Evolutionary conservation across 2,888 invertebrate species (phyloP).

Genomic region (Zonitis immaculata): DNA sequence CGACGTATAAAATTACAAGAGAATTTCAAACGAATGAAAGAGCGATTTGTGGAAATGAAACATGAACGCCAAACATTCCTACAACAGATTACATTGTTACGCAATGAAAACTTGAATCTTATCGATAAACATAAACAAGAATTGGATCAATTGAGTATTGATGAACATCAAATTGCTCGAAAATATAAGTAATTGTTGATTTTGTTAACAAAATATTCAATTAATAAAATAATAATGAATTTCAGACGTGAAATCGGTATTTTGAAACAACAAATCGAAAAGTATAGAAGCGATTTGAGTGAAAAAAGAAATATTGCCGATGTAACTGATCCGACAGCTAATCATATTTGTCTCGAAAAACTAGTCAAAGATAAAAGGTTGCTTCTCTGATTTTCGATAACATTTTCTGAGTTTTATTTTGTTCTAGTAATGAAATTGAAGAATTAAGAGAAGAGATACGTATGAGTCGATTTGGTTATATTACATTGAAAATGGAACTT

Average conservation of each 20-base stretch:
- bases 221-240: no score
- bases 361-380: slow-evolving; percentile 5
- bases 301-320: background rate
- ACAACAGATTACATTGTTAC: slow-evolving; percentile 26
- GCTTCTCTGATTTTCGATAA: background rate
- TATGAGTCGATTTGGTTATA: background rate
- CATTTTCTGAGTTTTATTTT: background rate
- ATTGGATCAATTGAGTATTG: slow-evolving; percentile 24
- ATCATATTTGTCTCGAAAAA: slow-evolving; percentile 2
- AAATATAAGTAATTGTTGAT: no score
- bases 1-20: slow-evolving; percentile 38
- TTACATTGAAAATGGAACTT: no score
- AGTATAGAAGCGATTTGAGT: slow-evolving; percentile 18
- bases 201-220: no score
- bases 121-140: slow-evolving; percentile 29
- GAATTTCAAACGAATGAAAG: slow-evolving; percentile 34
- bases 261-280: slow-evolving; percentile 15
- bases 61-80: slow-evolving; percentile 27
- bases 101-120: slow-evolving; percentile 29
- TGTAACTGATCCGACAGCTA: background rate
- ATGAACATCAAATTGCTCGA: slow-evolving; percentile 22
- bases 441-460: slow-evolving; percentile 1
- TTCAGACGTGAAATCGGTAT: slow-evolving; percentile 12
- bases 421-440: slow-evolving; percentile 9
- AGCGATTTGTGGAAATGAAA: slow-evolving; percentile 32